Base-by-base conservation (phyloP, 2,888 invertebrate genomes). In the Pemphredon lugubris region DNA sequence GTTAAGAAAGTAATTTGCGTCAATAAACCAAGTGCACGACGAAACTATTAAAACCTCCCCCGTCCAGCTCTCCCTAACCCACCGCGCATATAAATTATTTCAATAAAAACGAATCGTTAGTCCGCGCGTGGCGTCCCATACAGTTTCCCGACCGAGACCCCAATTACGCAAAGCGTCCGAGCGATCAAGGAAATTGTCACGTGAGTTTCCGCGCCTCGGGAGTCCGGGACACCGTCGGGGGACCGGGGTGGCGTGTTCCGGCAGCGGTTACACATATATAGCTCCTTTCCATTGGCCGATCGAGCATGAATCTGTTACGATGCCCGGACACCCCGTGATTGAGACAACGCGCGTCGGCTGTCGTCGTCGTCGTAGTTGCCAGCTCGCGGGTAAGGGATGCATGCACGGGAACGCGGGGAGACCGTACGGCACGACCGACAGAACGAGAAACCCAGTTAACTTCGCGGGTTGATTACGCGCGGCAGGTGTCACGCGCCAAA, bases 401-500 rank as follows among this genome's bases (percentile, higher is more conserved):
- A 53, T 37, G 47, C 14, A 66, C 50, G n/a, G 16, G 37, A 9
- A 45, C 13, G 18, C 7, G 14, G 30, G 48, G 18, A 69, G 59
- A 50, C 37, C 26, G 50, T 60, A 54, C 59, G 16, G 40, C 47
- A 50, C 64, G 60, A 45, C 69, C 64, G 51, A 65, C 68, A 67
- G 74, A 69, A 69, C 67, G 79, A 77, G 76, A 76, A 76, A 78
- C 72, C 82, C 64, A 75, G 80, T 82, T 82, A 80, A 80, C 78
- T 66, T 67, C 76, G 80, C 77, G 66, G 82, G 78, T 82, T 82
- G 83, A 82, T 82, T 82, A 82, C 78, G 61, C 73, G 77, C 79
- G 81, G 83, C 82, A 81, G 83, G 74, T 81, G 83, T 77, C 77
- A 81, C 79, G 71, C 68, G 73, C 66, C 72, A 37, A 77, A 79